A percentile compares a stretch with the other conserved stretches of the same genome.
Evolutionary conservation across 2,113 vertebrate species (phyloP).

Genomic region (Junco hyemalis): DNA sequence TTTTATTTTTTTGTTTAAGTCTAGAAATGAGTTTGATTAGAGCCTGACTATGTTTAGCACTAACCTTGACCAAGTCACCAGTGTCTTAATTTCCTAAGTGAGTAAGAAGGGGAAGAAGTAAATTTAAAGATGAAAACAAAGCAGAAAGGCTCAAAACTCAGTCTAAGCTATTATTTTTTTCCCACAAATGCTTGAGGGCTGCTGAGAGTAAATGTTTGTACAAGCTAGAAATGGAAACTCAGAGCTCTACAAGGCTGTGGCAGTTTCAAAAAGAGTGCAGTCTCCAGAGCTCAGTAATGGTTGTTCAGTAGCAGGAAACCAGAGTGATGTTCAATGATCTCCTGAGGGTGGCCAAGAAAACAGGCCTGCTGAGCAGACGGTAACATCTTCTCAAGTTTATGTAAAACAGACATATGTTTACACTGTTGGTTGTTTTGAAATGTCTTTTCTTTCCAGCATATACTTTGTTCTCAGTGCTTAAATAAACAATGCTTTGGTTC

Average conservation of each 20-base stretch:
- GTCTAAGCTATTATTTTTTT: neutral
- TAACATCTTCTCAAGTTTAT: neutral
- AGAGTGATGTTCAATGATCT: neutral
- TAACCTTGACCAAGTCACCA: neutral
- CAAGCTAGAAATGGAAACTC: neutral
- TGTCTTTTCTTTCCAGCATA: neutral
- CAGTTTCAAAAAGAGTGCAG: neutral
- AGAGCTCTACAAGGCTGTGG: neutral
- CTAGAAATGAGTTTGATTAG: neutral
- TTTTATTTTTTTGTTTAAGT: neutral
- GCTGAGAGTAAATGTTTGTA: neutral
- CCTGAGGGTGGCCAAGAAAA: neutral
- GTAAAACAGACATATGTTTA: constrained; percentile 46
- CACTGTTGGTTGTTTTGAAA: constrained; percentile 36
- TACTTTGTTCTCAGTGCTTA: constrained; percentile 12
- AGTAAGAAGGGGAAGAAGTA: neutral
- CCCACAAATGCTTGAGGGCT: neutral
- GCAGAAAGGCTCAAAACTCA: neutral
- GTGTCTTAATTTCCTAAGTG: neutral
- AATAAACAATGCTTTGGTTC: constrained; percentile 1
- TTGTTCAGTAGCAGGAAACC: constrained; percentile 1
- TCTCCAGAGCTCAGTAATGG: neutral
- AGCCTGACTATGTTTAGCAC: neutral
- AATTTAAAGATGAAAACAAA: neutral
- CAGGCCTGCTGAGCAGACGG: constrained; percentile 4